Base-by-base conservation (phyloP, 2,113 vertebrate genomes). In the Muntiacus muntjak region DNA sequence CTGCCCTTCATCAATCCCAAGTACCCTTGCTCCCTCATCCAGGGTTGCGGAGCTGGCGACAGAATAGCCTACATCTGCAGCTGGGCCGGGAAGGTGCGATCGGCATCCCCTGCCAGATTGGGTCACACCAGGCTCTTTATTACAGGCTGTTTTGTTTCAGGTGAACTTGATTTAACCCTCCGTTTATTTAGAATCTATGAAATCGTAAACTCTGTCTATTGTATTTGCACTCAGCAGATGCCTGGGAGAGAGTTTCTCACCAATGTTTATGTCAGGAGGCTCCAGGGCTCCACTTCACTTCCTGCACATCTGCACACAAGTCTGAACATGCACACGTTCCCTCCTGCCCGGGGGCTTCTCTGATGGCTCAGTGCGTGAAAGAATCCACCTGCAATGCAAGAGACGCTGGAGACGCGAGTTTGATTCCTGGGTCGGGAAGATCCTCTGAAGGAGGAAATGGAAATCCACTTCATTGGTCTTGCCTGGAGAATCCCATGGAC, bases 91-190 rank as follows among this genome's bases (percentile, higher is more conserved):
- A 92, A 58, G 43, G 16, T 7, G 28, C 58, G 10, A 19, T 57
- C 26, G 12, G n/a, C n/a, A 15, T 58, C 13, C 16, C 21, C 54
- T 62, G 13, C 43, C 36, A 82, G 28, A 47, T 10, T 86, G 28
- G 58, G 79, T 40, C 43, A 11, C 6, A 58, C 25, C 7, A 21
- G 26, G 6, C 30, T 57, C 33, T 79, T 83, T 78, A 7, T 58
- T 40, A 55, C 13, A 83, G n/a, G 52, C 60, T 74, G 43, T 95
- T 97, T 82, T 58, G 33, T 92, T 76, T 91, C 23, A n/a, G 40
- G 36, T 64, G 71, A 97, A 86, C 87, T 92, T 94, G 85, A 92
- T 89, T 92, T 89, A 89, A 89, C 40, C 33, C 67, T 67, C 23
- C 1, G 0, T 92, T 96, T 82, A 43, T 94, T 94, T 86, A 82